Evolutionary conservation across 2,888 invertebrate genomes (phyloP).

Genomic region (Drosophila pseudotalamancana): DNA sequence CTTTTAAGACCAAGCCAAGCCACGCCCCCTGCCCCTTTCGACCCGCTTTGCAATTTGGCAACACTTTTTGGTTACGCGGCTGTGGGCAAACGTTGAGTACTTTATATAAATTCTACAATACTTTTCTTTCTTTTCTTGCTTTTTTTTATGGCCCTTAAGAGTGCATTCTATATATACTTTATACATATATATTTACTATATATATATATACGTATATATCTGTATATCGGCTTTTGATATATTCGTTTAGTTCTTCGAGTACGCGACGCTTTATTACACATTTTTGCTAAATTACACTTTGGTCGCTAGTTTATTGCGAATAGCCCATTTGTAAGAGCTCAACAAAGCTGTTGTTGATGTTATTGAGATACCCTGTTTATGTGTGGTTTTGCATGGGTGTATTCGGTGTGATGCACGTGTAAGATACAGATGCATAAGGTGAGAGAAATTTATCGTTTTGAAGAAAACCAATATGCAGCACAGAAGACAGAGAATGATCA

Average conservation of each 20-base stretch:
- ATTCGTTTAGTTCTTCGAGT: constrained; percentile 45
- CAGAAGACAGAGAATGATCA: no score
- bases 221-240: constrained; percentile 72
- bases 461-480: no score
- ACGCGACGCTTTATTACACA: constrained; percentile 64
- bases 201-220: constrained; percentile 8
- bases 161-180: constrained; percentile 54
- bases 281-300: constrained; percentile 80
- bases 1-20: not conserved
- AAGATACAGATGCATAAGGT: no score
- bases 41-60: constrained; percentile 75
- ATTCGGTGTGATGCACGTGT: not conserved
- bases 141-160: constrained; percentile 70
- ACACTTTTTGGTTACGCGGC: constrained; percentile 75
- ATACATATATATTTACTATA: constrained; percentile 9
- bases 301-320: constrained; percentile 68
- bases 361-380: constrained; percentile 24
- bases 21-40: constrained; percentile 26
- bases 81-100: constrained; percentile 58
- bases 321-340: constrained; percentile 45
- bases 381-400: not conserved
- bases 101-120: constrained; percentile 78
- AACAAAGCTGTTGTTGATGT: constrained; percentile 26
- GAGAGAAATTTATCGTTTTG: no score
- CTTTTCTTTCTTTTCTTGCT: constrained; percentile 60